Evolutionary conservation across 2,888 invertebrate genomes (phyloP).

Genomic region (Urechis unicinctus): DNA sequence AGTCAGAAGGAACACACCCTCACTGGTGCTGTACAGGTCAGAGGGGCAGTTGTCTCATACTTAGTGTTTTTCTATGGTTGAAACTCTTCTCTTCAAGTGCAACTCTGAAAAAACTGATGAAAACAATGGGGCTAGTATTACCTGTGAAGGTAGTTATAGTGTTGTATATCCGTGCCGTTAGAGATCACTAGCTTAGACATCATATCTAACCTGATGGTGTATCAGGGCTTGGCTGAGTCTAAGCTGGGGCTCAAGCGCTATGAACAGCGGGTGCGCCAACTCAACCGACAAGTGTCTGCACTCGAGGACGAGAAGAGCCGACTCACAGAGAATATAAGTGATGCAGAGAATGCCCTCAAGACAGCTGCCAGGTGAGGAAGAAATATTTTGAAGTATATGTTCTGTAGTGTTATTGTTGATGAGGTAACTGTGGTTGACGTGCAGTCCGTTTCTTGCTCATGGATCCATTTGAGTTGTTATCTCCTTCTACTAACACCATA

Average conservation of each 20-base stretch:
- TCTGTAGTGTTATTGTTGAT: too few relatives aligned
- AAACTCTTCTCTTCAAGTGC: too few relatives aligned
- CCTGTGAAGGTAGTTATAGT: too few relatives aligned
- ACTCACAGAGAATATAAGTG: constrained; percentile 33
- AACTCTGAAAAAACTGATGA: too few relatives aligned
- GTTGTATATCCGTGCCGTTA: too few relatives aligned
- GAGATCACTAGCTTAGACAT: too few relatives aligned
- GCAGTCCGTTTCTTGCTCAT: background rate
- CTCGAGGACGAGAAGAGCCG: constrained; percentile 33
- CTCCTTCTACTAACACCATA: background rate
- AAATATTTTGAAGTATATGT: too few relatives aligned
- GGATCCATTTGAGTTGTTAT: background rate
- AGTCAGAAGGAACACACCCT: constrained; percentile 34
- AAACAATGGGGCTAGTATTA: too few relatives aligned
- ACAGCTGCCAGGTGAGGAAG: constrained; percentile 23
- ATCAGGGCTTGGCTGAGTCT: constrained; percentile 33
- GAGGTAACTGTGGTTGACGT: too few relatives aligned
- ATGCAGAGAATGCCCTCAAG: constrained; percentile 42
- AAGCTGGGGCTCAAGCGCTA: constrained; percentile 33
- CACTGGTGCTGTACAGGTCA: constrained; percentile 35
- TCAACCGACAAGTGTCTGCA: constrained; percentile 32
- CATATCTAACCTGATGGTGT: background rate
- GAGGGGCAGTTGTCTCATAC: background rate
- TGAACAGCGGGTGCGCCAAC: constrained; percentile 36
- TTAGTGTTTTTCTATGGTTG: too few relatives aligned